Base-by-base conservation (phyloP, 2,888 invertebrate genomes). In the Ennomos quercinarius region DNA sequence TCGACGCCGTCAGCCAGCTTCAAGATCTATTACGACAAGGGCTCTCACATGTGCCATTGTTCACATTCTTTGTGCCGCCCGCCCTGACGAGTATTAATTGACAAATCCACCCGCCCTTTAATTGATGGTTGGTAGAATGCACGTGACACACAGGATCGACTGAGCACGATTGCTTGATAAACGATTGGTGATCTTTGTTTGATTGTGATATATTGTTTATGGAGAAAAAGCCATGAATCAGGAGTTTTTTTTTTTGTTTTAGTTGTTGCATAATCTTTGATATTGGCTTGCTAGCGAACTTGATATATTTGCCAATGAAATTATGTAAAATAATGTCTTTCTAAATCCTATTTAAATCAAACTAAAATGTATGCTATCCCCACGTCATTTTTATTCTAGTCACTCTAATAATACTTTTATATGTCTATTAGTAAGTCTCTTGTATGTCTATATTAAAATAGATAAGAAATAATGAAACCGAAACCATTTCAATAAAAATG, bases 41-140 rank as follows among this genome's bases (percentile, higher is more conserved):
- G 73, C 70, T 69, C 82, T 83, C 78, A 81, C 80, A 80, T 77
- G 77, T 74, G 66, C 68, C 83, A 82, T 83, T 78, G 63, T 61
- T 56, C 60, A 74, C 70, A 71, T 80, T 81, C 79, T 81, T 84
- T 80, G 81, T 81, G 37, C 57, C 41, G 41, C 57, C 52, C 55
- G 41, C 56, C 51, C 54, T 77, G 83, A 81, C 80, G 73, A 66
- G 76, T 78, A 84, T 84, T 87, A 87, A 87, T 87, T 81, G 86
- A 81, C 77, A 78, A 79, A 79, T 80, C 74, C 74, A 67, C 69
- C 67, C 54, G 54, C 54, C 54, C 47, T 72, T 73, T 75, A 78
- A 80, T 80, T 80, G 77, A 79, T 79, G 73, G 71, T 45, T 36
- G 36, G 51, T 73, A 74, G 74, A 71, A 76, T 73, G 68, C 73